A percentile compares a stretch with the other conserved stretches of the same genome.
phyloP scores from a whole-genome alignment of 2,797 vertebrate species.

The Poecilia picta region DNA sequence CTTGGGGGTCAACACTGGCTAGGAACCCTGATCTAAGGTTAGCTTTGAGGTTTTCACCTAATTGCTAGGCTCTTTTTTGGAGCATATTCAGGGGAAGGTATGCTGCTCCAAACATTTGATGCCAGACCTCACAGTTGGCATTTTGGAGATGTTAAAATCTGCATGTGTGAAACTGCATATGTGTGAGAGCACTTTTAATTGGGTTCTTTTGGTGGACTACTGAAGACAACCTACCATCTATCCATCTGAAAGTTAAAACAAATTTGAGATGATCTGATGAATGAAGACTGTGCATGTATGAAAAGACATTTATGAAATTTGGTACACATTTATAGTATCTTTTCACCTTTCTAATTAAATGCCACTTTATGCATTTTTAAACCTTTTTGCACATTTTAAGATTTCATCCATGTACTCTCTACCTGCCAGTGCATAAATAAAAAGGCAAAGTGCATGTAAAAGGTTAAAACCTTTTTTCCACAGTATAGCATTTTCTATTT shows the following conservation, averaged over 20 bases:
- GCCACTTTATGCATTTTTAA: background rate
- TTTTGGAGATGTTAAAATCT: slow-evolving; percentile 44
- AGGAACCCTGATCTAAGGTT: slow-evolving; percentile 51
- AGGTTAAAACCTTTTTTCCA: background rate
- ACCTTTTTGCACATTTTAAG: accelerated
- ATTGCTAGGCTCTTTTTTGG: slow-evolving; percentile 57
- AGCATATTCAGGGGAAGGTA: slow-evolving; percentile 51
- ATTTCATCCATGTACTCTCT: background rate
- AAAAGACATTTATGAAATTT: background rate
- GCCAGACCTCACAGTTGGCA: slow-evolving; percentile 56
- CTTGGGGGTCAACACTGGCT: slow-evolving; percentile 43
- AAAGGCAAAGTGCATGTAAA: background rate
- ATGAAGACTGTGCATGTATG: background rate
- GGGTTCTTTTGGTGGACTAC: slow-evolving; percentile 9
- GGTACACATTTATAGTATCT: background rate
- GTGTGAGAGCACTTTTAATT: slow-evolving; percentile 11
- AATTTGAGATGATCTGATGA: background rate
- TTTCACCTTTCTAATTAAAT: background rate
- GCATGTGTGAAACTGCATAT: slow-evolving; percentile 14
- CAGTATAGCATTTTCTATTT: slow-evolving; percentile 1
- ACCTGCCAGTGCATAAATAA: background rate
- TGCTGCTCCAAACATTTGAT: slow-evolving; percentile 49
- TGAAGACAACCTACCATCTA: slow-evolving; percentile 9
- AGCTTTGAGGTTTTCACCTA: slow-evolving; percentile 65
- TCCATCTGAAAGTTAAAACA: slow-evolving; percentile 12